Evolutionary conservation across 2,888 invertebrate species (phyloP).

Genomic region (Odontomyia ornata): DNA sequence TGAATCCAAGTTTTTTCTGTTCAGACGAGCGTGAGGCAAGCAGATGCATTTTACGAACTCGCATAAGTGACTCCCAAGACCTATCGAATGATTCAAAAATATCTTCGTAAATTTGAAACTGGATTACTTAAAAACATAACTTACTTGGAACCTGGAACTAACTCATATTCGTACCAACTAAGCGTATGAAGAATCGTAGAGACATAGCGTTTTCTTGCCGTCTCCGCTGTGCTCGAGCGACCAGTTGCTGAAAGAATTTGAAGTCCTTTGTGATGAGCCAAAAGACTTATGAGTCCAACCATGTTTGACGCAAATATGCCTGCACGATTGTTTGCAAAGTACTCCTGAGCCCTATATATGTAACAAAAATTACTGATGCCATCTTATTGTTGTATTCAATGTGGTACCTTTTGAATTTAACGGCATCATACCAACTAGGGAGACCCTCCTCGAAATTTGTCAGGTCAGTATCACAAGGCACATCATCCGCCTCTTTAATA

Average conservation of each 20-base stretch:
- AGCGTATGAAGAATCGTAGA: constrained; percentile 77
- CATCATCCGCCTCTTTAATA: neutral
- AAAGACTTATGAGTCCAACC: constrained; percentile 73
- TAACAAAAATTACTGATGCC: neutral
- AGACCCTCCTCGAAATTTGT: constrained; percentile 31
- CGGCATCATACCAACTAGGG: constrained; percentile 50
- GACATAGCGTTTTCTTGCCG: constrained; percentile 76
- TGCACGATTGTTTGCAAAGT: constrained; percentile 73
- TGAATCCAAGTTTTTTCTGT: constrained; percentile 65
- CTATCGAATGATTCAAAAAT: constrained; percentile 59
- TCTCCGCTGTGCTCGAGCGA: constrained; percentile 69
- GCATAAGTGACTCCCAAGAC: constrained; percentile 70
- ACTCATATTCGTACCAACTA: constrained; percentile 78
- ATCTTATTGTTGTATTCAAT: neutral
- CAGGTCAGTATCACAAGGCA: constrained; percentile 47
- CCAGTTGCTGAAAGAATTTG: constrained; percentile 72
- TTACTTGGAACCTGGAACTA: constrained; percentile 70
- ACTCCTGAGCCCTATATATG: constrained; percentile 71
- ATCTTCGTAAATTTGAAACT: too few relatives aligned
- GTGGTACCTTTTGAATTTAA: constrained; percentile 49
- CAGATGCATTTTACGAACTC: constrained; percentile 72
- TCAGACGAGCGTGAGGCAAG: constrained; percentile 66
- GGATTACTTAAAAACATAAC: too few relatives aligned
- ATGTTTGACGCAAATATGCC: constrained; percentile 74
- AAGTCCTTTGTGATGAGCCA: constrained; percentile 75